Conservation (phyloP, 1,140 invertebrate genomes). For the Pollicipes pollicipes region DNA sequence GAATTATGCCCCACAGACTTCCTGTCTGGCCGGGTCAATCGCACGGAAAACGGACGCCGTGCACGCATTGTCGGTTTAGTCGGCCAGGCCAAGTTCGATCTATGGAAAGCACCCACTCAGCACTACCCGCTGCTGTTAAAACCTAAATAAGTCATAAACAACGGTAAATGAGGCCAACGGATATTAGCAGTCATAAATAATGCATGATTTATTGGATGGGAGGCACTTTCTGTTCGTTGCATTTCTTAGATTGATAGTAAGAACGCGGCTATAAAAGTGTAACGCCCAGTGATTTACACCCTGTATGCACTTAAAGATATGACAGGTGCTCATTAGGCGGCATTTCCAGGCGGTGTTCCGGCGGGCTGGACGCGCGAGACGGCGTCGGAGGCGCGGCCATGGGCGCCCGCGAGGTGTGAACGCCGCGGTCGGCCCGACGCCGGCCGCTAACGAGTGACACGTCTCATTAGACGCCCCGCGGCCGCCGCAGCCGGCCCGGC, state of each 20-base stretch:
- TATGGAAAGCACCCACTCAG: too few relatives aligned
- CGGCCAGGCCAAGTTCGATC: too few relatives aligned
- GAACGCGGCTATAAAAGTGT: neutral
- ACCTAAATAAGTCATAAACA: slow-evolving; percentile 1
- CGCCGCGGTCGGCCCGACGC: too few relatives aligned
- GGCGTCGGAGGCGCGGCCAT: too few relatives aligned
- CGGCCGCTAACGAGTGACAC: neutral
- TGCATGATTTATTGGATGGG: neutral
- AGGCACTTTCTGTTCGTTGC: slow-evolving; percentile 1
- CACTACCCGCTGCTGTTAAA: neutral
- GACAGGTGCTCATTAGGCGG: neutral
- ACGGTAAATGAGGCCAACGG: neutral
- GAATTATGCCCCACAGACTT: too few relatives aligned
- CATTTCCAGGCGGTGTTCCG: neutral
- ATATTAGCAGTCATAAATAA: neutral
- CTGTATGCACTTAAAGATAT: neutral
- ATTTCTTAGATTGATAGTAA: slow-evolving; percentile 2
- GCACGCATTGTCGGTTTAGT: too few relatives aligned
- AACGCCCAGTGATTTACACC: neutral
- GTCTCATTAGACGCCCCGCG: neutral
- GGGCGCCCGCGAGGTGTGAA: neutral
- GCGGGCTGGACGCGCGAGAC: too few relatives aligned
- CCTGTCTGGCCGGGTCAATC: too few relatives aligned
- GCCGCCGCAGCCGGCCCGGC: too few relatives aligned
- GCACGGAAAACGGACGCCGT: too few relatives aligned